Evolutionary conservation across 2,888 invertebrate genomes (phyloP), one percentile per base, ranked within the genome.

Genomic region (Acleris emargana): DNA sequence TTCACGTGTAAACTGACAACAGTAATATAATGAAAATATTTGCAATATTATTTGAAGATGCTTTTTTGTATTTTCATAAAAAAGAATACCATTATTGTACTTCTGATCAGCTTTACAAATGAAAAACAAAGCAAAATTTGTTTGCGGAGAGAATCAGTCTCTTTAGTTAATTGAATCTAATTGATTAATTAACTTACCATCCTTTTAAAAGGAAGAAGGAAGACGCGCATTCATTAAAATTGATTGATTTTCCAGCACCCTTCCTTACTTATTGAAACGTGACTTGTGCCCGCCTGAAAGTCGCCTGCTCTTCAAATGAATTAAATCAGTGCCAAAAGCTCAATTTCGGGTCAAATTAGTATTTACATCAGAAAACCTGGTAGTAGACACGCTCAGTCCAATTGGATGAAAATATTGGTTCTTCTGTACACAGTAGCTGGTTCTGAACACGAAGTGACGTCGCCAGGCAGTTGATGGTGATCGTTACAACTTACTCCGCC

Each of bases 401-500:
- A 54, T 54, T 54, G 42, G 42, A 22, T 5, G 7, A 54, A 54
- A 38, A 13, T 32, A 32, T 9, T 13, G 13, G 11, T 13, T 7
- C 13, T 52, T 20, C 16, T 16, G 42, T 16, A 25, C n/a, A 42
- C 28, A 58, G 60, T 61, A 43, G 32, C 55, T 25, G 18, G 43
- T 53, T 59, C 22, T 60, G 67, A 64, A 62, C 67, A 49, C 61
- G 42, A 20, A 43, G 57, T 20, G 57, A 43, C 45, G 25, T 18
- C 20, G 38, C 47, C 53, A 22, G 61, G 45, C 60, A 61, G 58
- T 67, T 53, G 59, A 63, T 58, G 57, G 58, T 58, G 66, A 60
- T 68, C 63, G 63, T 67, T 58, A 61, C 78, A 83, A 79, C 75
- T 81, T 79, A 63, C 68, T 70, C 71, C 69, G 69, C 73, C 72